Evolutionary conservation across 2,888 invertebrate species (phyloP), one percentile per base, ranked within the genome.

Genomic region (Pycnomerus fuliginosus): DNA sequence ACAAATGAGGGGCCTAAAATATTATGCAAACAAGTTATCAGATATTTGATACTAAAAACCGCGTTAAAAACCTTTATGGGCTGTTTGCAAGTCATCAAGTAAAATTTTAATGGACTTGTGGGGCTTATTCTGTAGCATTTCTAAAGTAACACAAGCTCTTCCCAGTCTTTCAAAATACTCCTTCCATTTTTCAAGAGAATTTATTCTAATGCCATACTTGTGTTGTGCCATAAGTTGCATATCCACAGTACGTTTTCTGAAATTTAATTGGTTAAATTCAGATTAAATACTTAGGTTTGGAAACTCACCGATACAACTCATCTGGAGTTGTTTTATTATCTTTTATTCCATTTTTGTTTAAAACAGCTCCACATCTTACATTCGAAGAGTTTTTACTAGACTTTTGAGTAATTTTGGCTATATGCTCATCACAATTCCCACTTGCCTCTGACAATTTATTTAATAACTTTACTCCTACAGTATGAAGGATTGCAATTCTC

Each of bases 1-100:
- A 89, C 78, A 67, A 89, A 90, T 15, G 84, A 74, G 20, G 84
- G 83, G 35, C 85, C 87, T 87, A 40, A 42, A 27, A n/a, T 27
- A n/a, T 10, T 10, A 16, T 3, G 13, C 16, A 50, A 51, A 41
- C 40, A 42, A 36, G 37, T 38, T 30, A 46, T 46, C 12, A 35
- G 10, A 3, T 44, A 10, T 14, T 7, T 22, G 3, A 8, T 20
- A 20, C 20, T 20, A 20, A 20, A 5, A 20, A 5, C 20, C 20
- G 4, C 20, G 20, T 8, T 20, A 5, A 20, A 10, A 44, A 56
- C 61, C 62, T 58, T 62, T 65, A 45, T 62, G 59, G 3, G 56
- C 48, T 16, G 52, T 49, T 38, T 53, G 56, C 24, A 59, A 36
- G 53, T 62, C 53, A 52, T 58, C 55, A 16, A 58, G 40, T n/a